Conservation (phyloP, 2,888 invertebrate species). For the Dioctria rufipes region DNA sequence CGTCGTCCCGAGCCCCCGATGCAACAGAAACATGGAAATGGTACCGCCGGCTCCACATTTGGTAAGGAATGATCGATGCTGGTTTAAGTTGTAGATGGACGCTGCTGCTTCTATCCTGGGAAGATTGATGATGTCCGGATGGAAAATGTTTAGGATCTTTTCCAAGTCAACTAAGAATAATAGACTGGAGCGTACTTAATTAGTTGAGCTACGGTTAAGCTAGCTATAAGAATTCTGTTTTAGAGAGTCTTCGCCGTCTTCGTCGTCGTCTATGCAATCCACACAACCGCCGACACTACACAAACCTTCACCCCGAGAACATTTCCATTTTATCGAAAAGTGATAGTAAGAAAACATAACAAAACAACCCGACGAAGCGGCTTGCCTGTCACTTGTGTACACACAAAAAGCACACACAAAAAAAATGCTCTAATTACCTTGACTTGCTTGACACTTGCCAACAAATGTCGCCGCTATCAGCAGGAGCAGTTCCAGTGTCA, state of each 20-base stretch:
- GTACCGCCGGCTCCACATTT: conserved; percentile 6
- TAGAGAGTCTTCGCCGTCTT: no score
- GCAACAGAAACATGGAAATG: neutral
- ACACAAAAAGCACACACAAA: neutral
- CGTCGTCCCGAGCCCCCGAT: neutral
- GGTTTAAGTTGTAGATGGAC: neutral
- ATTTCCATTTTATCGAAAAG: neutral
- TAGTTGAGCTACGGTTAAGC: neutral
- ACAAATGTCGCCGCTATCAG: conserved; percentile 31
- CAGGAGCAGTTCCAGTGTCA: conserved; percentile 12
- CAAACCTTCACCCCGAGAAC: neutral
- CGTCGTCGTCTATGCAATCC: no score
- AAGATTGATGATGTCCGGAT: conserved; percentile 1
- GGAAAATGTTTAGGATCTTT: neutral
- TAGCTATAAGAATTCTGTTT: neutral
- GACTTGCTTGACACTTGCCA: conserved; percentile 40
- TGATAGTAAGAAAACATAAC: neutral
- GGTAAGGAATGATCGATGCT: conserved; percentile 10
- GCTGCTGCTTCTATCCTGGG: neutral
- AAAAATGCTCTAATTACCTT: conserved; percentile 35
- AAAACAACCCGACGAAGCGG: neutral
- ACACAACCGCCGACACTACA: no score
- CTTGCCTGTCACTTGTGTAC: conserved; percentile 27
- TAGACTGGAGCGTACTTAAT: neutral
- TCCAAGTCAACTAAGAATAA: neutral